A percentile compares a stretch with the other conserved stretches of the same genome.
Evolutionary conservation across 2,888 invertebrate genomes (phyloP).

Genomic region (Venusia cambrica): DNA sequence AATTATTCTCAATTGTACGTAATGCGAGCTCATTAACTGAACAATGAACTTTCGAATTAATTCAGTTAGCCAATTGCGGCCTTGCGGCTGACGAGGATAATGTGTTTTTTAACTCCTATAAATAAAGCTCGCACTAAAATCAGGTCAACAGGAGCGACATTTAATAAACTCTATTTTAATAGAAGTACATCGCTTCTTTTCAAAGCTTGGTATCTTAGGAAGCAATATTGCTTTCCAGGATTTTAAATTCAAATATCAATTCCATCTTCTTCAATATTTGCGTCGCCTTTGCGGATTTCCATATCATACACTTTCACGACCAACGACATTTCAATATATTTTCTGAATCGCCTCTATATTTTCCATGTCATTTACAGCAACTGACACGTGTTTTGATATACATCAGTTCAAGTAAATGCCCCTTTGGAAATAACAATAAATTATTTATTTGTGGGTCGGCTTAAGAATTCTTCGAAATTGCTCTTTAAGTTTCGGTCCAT

Average conservation of each 20-base stretch:
- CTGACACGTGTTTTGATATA: conserved; percentile 33
- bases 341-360: conserved; percentile 16
- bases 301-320: too few relatives aligned
- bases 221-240: conserved; percentile 5
- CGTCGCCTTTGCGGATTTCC: too few relatives aligned
- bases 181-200: conserved; percentile 7
- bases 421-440: conserved; percentile 26
- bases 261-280: too few relatives aligned
- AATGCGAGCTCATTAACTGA: conserved; percentile 43
- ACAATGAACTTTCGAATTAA: conserved; percentile 45
- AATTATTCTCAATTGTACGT: conserved; percentile 41
- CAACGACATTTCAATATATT: too few relatives aligned
- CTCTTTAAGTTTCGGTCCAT: conserved; percentile 18
- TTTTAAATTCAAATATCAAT: conserved; percentile 11
- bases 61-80: conserved; percentile 29
- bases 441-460: conserved; percentile 18
- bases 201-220: too few relatives aligned
- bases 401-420: conserved; percentile 31
- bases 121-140: conserved; percentile 5
- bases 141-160: neutral
- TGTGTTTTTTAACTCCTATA: neutral
- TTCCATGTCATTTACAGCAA: conserved; percentile 29
- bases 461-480: conserved; percentile 20
- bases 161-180: conserved; percentile 2
- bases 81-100: conserved; percentile 19